Conservation (phyloP, 2,888 invertebrate genomes). For the Herminia tarsipennalis region DNA sequence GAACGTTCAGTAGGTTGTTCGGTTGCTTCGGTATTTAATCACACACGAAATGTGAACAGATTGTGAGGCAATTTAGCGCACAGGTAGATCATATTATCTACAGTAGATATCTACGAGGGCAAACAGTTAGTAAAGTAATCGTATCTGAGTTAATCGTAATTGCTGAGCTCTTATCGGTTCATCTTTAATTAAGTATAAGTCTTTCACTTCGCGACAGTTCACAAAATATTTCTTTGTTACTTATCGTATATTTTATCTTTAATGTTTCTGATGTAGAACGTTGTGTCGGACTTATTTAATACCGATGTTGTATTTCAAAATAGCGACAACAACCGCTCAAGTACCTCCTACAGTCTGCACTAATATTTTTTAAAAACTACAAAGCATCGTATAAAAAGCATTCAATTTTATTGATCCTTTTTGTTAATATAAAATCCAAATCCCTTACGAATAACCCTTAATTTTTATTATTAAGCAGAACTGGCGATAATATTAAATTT, state of each 20-base stretch:
- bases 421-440: constrained; percentile 28
- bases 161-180: no score
- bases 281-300: constrained; percentile 2
- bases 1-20: no score
- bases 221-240: background rate
- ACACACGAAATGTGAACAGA: no score
- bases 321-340: constrained; percentile 5
- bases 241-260: background rate
- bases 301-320: constrained; percentile 5
- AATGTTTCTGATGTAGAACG: constrained; percentile 1
- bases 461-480: constrained; percentile 40
- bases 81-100: no score
- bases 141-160: no score
- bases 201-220: no score
- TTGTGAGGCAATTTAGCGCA: no score
- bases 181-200: no score
- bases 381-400: constrained; percentile 19
- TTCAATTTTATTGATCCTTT: constrained; percentile 21
- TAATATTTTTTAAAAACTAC: constrained; percentile 11
- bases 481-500: constrained; percentile 34
- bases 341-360: no score
- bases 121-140: no score
- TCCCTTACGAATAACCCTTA: constrained; percentile 34
- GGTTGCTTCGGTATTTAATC: no score
- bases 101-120: no score